Evolutionary conservation across 2,113 vertebrate species (phyloP).

Genomic region (Muscicapa adusta): DNA sequence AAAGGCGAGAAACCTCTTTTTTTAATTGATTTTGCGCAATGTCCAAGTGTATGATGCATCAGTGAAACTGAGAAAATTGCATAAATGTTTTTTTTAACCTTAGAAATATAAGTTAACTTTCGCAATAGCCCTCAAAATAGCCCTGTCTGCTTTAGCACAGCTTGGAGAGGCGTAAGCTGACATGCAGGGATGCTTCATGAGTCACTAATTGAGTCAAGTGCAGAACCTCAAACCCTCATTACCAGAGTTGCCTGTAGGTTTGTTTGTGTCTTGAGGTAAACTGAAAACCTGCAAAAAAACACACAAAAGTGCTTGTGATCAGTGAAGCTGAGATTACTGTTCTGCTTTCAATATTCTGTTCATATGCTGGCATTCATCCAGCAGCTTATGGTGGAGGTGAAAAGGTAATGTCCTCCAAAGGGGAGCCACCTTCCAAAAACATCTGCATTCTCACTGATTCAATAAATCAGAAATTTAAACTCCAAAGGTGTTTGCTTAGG

Average conservation of each 20-base stretch:
- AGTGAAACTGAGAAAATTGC: background rate
- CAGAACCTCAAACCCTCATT: slow-evolving; percentile 25
- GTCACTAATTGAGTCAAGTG: background rate
- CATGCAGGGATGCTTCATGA: background rate
- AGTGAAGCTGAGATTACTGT: background rate
- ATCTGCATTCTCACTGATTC: background rate
- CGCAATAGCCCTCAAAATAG: background rate
- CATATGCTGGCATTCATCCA: background rate
- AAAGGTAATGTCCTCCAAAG: background rate
- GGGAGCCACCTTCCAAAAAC: background rate
- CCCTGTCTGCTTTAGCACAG: background rate
- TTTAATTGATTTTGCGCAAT: accelerated
- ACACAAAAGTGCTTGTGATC: background rate
- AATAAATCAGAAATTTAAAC: background rate
- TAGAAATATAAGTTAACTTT: background rate
- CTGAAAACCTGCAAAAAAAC: background rate
- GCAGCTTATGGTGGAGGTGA: background rate
- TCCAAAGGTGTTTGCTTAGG: background rate
- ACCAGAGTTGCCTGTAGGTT: background rate
- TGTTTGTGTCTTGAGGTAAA: background rate
- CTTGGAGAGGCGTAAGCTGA: background rate
- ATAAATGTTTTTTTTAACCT: background rate
- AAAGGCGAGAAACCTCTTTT: background rate
- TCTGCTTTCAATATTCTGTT: background rate
- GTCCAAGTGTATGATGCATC: background rate